Percentiles rank a stretch among this genome's conserved stretches.
Evolutionary conservation across 2,797 vertebrate genomes (phyloP).

Genomic region (Carcharodon carcharias): DNA sequence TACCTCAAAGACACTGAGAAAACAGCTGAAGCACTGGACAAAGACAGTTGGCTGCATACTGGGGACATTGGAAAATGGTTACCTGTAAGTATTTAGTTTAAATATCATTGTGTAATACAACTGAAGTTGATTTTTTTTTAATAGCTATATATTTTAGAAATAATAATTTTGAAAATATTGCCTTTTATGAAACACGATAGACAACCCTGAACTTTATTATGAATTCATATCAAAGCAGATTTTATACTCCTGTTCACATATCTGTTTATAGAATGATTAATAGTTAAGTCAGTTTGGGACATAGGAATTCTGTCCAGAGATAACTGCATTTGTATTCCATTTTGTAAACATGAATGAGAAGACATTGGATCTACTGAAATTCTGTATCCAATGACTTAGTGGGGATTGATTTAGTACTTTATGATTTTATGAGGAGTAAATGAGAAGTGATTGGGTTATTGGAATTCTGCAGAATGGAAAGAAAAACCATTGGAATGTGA

Average conservation of each 20-base stretch:
- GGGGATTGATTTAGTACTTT: neutral
- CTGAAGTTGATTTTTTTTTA: slow-evolving; percentile 16
- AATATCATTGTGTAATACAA: neutral
- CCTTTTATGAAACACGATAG: neutral
- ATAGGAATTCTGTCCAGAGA: neutral
- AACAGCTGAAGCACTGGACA: slow-evolving; percentile 80
- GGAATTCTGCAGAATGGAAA: neutral
- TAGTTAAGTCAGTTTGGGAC: neutral
- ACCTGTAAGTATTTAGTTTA: slow-evolving; percentile 58
- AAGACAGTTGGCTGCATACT: slow-evolving; percentile 88
- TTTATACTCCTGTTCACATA: neutral
- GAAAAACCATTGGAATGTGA: neutral
- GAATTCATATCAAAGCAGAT: neutral
- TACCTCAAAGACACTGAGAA: slow-evolving; percentile 88
- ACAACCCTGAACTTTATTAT: neutral
- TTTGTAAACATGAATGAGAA: neutral
- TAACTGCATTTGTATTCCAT: neutral
- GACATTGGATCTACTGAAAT: neutral
- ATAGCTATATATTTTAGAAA: neutral
- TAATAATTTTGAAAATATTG: neutral
- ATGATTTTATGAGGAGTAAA: neutral
- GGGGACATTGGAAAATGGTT: slow-evolving; percentile 95
- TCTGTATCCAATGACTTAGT: neutral
- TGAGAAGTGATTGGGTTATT: neutral
- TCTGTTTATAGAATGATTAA: neutral